These are phyloP conservation scores for Coregonus suidteri DNA, from an alignment of 2,797 vertebrate species.

Conservation along the genomic window DNA sequence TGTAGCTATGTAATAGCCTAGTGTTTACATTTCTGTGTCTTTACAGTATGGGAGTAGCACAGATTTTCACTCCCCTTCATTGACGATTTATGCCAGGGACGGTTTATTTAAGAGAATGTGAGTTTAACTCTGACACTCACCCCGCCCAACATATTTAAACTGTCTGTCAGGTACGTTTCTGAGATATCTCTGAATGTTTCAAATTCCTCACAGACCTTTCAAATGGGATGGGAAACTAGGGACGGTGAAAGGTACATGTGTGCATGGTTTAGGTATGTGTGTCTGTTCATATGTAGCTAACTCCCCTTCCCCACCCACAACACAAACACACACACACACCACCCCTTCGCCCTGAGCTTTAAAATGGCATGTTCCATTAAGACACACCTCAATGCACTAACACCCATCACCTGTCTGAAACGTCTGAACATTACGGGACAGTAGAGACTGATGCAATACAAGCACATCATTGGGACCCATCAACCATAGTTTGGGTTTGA, in stretches of 20 bases:
- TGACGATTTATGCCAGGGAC: neutral
- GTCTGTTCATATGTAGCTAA: neutral
- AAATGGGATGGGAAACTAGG: neutral
- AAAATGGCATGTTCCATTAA: conserved; percentile 6
- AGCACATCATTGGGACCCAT: neutral
- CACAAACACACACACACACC: conserved; percentile 10
- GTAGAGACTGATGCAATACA: neutral
- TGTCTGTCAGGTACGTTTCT: neutral
- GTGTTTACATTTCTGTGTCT: neutral
- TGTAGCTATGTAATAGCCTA: neutral
- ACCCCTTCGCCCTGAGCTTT: conserved; percentile 8
- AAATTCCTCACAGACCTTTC: neutral
- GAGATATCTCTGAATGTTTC: conserved; percentile 24
- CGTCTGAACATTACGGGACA: neutral
- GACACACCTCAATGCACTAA: conserved; percentile 8
- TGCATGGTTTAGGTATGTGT: neutral
- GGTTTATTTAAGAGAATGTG: conserved; percentile 14
- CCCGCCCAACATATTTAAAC: conserved; percentile 36
- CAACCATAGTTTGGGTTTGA: neutral
- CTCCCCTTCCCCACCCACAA: neutral
- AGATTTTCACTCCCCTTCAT: conserved; percentile 17
- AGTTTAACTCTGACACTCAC: conserved; percentile 8
- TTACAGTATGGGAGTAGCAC: conserved; percentile 27
- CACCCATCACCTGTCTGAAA: conserved; percentile 2
- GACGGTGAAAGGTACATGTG: neutral